phyloP scores from a whole-genome alignment of 2,888 invertebrate genomes.

The Priocnemis perturbator region DNA sequence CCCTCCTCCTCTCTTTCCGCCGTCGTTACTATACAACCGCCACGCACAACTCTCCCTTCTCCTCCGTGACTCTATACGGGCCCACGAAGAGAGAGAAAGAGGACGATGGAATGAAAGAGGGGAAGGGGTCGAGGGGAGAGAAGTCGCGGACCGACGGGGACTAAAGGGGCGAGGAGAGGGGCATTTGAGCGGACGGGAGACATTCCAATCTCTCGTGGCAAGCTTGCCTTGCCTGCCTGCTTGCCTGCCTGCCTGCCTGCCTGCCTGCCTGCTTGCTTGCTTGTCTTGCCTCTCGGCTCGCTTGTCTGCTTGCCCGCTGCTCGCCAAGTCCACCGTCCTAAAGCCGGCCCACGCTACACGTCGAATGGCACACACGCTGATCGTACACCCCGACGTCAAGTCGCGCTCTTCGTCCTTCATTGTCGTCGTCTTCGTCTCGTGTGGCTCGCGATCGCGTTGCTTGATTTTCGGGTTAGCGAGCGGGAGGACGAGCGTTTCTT shows the following conservation, averaged over 20 bases:
- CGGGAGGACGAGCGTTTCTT: neutral
- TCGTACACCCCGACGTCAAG: conserved; percentile 19
- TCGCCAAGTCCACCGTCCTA: conserved; percentile 50
- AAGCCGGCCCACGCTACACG: conserved; percentile 56
- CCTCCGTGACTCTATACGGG: conserved; percentile 24
- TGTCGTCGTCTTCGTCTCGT: conserved; percentile 32
- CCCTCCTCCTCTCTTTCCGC: conserved; percentile 6
- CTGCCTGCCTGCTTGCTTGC: conserved; percentile 1
- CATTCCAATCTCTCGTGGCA: conserved; percentile 74
- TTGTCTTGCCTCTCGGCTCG: conserved; percentile 33
- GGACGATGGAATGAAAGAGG: conserved; percentile 31
- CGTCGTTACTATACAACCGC: conserved; percentile 5
- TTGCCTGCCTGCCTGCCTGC: conserved; percentile 54
- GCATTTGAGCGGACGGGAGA: conserved; percentile 64
- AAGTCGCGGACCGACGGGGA: conserved; percentile 35
- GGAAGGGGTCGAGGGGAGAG: conserved; percentile 32
- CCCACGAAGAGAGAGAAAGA: conserved; percentile 24
- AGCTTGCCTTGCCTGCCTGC: conserved; percentile 48
- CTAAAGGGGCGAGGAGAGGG: conserved; percentile 40
- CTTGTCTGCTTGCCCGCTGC: conserved; percentile 28
- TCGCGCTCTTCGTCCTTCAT: too few species aligned
- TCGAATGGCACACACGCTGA: conserved; percentile 40
- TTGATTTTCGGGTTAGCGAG: conserved; percentile 34
- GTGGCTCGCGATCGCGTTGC: conserved; percentile 25
- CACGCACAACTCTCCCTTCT: conserved; percentile 3